These are phyloP conservation scores for Leptocoma aspasia DNA, from an alignment of 2,113 vertebrate species.

Conservation along the genomic window DNA sequence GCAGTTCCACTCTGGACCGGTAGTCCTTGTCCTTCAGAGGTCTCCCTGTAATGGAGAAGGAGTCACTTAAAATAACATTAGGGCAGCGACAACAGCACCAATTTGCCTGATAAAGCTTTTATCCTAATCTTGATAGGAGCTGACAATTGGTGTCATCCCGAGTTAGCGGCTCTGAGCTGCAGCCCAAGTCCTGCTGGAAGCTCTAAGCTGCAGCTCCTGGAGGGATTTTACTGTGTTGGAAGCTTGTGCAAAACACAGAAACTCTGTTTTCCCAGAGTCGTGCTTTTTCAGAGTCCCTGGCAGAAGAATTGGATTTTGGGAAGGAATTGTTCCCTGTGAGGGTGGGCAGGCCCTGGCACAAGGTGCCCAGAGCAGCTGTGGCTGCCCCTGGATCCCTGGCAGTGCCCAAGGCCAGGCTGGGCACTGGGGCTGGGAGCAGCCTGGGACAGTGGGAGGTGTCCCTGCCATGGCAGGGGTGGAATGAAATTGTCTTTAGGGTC, in stretches of 20 bases:
- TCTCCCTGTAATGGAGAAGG: neutral
- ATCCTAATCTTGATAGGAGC: neutral
- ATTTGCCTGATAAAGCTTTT: conserved; percentile 27
- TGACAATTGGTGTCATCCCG: conserved; percentile 35
- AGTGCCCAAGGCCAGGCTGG: neutral
- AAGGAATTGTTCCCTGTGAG: neutral
- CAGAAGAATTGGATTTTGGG: accelerated
- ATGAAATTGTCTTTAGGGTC: neutral
- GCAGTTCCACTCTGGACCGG: accelerated
- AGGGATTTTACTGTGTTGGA: neutral
- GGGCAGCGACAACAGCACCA: neutral
- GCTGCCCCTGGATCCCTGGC: neutral
- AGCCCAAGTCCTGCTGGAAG: neutral
- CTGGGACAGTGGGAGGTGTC: neutral
- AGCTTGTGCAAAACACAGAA: neutral
- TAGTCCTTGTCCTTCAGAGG: neutral
- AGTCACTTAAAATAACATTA: conserved; percentile 9
- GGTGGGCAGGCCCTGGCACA: neutral
- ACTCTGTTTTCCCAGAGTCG: neutral
- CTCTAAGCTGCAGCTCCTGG: neutral
- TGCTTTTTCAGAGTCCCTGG: accelerated
- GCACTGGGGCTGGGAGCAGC: neutral
- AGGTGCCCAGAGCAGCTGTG: neutral
- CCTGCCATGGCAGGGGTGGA: neutral
- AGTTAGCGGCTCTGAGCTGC: conserved; percentile 7